Evolutionary conservation across 2,797 vertebrate genomes (phyloP), one percentile per base, ranked within the genome.

Genomic region (Microctenopoma lineatum): DNA sequence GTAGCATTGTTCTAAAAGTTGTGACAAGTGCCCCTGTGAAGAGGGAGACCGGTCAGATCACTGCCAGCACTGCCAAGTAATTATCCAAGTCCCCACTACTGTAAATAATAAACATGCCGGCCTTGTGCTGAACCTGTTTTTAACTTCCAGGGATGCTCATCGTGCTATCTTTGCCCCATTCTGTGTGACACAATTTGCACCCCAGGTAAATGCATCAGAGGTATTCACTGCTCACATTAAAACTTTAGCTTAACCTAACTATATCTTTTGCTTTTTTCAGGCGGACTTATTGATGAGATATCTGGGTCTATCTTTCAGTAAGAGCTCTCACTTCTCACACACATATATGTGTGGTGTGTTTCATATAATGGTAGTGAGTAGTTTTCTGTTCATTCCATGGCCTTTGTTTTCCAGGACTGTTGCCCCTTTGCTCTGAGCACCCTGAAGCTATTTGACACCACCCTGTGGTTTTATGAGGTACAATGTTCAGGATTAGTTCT

Each of bases 151-250:
- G 78, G 73, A 50, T 97, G 96, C 53, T 90, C 94, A 16, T 94
- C 93, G 63, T 97, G 96, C 80, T 95, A 90, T 68, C 70, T 96
- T 44, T 97, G 96, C 72, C 94, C 95, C 2, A 79, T 96, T 39
- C 80, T 96, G 79, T 96, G 96, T 47, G 95, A 96, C 57, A 95
- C 94, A 0, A 71, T 96, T 71, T 97, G 96, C 86, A 79, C 92
- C 11, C 95, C 96, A 62, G 96, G 96, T 96, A 85, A 55, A 3
- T 2, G 25, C n/a, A 44, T 32, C 1, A 4, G 27, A 29, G 11
- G 5, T 21, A n/a, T 11, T 13, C 4, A 75, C 82, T 46, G 3
- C 2, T 48, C 32, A 25, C 21, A 21, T 21, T 21, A 21, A 21
- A 21, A 21, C 21, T 21, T 21, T 21, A 21, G 21, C 21, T 21